These are phyloP conservation scores for Galeopsomyia nigrocyanea DNA, from an alignment of 2,888 invertebrate genomes.

Conservation along the genomic window DNA sequence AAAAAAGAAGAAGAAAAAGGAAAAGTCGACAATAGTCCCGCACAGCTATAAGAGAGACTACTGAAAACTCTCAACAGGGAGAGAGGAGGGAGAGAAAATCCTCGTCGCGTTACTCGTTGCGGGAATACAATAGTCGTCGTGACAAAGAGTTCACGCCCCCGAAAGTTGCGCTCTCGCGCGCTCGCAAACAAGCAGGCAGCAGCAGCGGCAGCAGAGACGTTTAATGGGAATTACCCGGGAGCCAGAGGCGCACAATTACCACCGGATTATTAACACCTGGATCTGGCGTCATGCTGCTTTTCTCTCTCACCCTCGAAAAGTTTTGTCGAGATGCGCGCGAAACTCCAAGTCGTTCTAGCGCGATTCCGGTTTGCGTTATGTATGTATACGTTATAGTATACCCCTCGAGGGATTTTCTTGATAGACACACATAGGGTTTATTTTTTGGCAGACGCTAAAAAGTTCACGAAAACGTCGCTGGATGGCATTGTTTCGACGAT, in stretches of 20 bases:
- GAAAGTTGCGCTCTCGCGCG: neutral
- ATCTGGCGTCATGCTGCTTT: slow-evolving; percentile 43
- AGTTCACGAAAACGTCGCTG: too few relatives aligned
- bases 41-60: too few relatives aligned
- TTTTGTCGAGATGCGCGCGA: slow-evolving; percentile 49
- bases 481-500: too few relatives aligned
- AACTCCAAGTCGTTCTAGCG: slow-evolving; percentile 57
- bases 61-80: too few relatives aligned
- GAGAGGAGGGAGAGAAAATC: too few relatives aligned
- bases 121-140: neutral
- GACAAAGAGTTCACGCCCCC: slow-evolving; percentile 1
- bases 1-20: too few relatives aligned
- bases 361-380: slow-evolving; percentile 59
- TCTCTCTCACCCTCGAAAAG: slow-evolving; percentile 44
- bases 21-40: too few relatives aligned
- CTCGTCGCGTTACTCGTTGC: too few relatives aligned
- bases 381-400: too few relatives aligned
- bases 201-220: slow-evolving; percentile 54
- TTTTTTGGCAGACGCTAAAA: too few relatives aligned
- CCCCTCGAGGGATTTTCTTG: too few relatives aligned
- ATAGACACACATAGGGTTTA: too few relatives aligned
- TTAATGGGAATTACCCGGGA: slow-evolving; percentile 64
- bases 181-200: slow-evolving; percentile 64
- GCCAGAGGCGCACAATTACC: slow-evolving; percentile 61
- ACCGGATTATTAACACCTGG: slow-evolving; percentile 68